Conservation (phyloP, 2,888 invertebrate species). For the Peribatodes rhomboidaria region DNA sequence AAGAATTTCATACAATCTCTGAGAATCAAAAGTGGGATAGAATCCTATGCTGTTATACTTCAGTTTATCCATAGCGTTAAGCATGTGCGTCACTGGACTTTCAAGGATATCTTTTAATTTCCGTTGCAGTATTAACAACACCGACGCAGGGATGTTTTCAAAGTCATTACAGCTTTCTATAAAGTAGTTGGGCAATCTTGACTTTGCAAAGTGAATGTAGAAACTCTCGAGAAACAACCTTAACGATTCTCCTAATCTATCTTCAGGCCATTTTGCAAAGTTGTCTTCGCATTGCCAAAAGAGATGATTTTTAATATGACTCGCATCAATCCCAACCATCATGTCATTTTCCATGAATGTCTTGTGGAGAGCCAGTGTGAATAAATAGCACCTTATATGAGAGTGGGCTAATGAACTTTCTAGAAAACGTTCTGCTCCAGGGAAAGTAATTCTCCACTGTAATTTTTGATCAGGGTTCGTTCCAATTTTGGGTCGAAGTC, state of each 20-base stretch:
- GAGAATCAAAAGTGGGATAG: slow-evolving; percentile 88
- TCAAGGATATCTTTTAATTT: slow-evolving; percentile 89
- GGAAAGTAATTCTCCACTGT: slow-evolving; percentile 93
- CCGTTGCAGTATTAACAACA: slow-evolving; percentile 88
- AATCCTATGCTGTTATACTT: slow-evolving; percentile 87
- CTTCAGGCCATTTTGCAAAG: slow-evolving; percentile 90
- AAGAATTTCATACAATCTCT: slow-evolving; percentile 86
- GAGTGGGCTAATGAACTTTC: slow-evolving; percentile 90
- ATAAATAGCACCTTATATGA: slow-evolving; percentile 90
- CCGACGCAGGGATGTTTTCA: slow-evolving; percentile 88
- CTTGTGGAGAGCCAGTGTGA: slow-evolving; percentile 89
- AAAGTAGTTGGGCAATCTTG: slow-evolving; percentile 90
- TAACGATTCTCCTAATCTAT: slow-evolving; percentile 90
- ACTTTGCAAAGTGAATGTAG: slow-evolving; percentile 87
- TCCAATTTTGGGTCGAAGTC: slow-evolving; percentile 88
- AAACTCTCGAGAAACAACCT: slow-evolving; percentile 88
- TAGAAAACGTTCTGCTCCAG: slow-evolving; percentile 91
- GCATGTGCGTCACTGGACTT: slow-evolving; percentile 90
- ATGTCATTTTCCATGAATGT: slow-evolving; percentile 90
- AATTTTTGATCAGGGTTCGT: slow-evolving; percentile 88
- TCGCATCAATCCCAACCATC: slow-evolving; percentile 89
- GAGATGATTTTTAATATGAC: slow-evolving; percentile 91
- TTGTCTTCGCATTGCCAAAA: slow-evolving; percentile 93
- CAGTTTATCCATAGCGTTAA: slow-evolving; percentile 90
- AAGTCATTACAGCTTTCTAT: slow-evolving; percentile 91